Conservation (phyloP, 2,888 invertebrate genomes). For the Heteromurus nitidus region DNA sequence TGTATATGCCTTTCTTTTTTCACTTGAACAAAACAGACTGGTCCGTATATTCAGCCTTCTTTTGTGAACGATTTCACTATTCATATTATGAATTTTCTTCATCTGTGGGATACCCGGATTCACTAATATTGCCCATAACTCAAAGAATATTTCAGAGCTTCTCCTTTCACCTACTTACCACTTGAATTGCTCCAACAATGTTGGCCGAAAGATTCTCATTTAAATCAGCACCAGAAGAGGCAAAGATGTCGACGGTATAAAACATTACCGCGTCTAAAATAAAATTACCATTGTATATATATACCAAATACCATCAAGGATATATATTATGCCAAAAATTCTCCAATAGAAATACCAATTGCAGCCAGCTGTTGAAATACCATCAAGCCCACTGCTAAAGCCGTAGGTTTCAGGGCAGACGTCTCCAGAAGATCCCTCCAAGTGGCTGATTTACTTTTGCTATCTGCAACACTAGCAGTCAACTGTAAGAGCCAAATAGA, state of each 20-base stretch:
- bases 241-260: slow-evolving; percentile 85
- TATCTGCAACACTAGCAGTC: slow-evolving; percentile 67
- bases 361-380: slow-evolving; percentile 70
- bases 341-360: too few species aligned
- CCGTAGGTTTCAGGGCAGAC: slow-evolving; percentile 68
- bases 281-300: neutral
- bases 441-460: slow-evolving; percentile 56
- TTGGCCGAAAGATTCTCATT: slow-evolving; percentile 79
- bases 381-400: slow-evolving; percentile 70
- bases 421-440: slow-evolving; percentile 65
- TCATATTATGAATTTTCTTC: too few species aligned
- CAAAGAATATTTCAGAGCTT: too few species aligned
- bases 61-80: too few species aligned
- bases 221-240: slow-evolving; percentile 80
- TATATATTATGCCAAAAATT: slow-evolving; percentile 82
- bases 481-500: too few species aligned
- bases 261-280: slow-evolving; percentile 82
- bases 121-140: too few species aligned
- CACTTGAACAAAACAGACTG: too few species aligned
- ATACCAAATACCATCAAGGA: neutral
- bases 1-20: too few species aligned
- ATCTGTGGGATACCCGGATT: too few species aligned
- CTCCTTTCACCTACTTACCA: slow-evolving; percentile 73
- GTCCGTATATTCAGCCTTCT: too few species aligned
- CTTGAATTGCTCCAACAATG: slow-evolving; percentile 79